Evolutionary conservation across 2,113 vertebrate species (phyloP).

Genomic region (Peromyscus leucopus): DNA sequence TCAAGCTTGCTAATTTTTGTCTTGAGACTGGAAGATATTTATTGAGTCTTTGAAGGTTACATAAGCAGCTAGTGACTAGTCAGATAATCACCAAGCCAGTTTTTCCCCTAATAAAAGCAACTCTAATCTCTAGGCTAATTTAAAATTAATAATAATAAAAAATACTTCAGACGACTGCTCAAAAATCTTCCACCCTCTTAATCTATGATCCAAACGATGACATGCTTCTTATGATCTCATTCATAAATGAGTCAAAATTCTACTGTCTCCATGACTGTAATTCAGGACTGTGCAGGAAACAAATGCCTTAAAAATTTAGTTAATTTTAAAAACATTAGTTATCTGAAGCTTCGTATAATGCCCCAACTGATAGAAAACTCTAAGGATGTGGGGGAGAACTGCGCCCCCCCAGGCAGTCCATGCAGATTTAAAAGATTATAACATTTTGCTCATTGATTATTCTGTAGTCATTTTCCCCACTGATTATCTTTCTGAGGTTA

Average conservation of each 20-base stretch:
- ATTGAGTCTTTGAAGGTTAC: slow-evolving; percentile 72
- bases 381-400: not conserved
- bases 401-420: not conserved
- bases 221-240: slow-evolving; percentile 39
- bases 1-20: slow-evolving; percentile 64
- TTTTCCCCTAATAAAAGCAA: slow-evolving; percentile 70
- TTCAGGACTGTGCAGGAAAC: slow-evolving; percentile 37
- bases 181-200: slow-evolving; percentile 54
- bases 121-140: slow-evolving; percentile 76
- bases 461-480: slow-evolving; percentile 27
- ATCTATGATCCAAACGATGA: slow-evolving; percentile 54
- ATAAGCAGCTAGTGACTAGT: slow-evolving; percentile 64
- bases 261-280: not conserved
- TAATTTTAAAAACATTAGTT: slow-evolving; percentile 15
- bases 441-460: slow-evolving; percentile 43
- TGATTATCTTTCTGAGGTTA: slow-evolving; percentile 14
- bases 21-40: slow-evolving; percentile 58
- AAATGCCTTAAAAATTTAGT: slow-evolving; percentile 17
- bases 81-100: slow-evolving; percentile 65
- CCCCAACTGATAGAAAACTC: not conserved
- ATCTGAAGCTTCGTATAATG: not conserved
- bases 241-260: not conserved
- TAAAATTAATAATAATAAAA: slow-evolving; percentile 78
- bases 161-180: slow-evolving; percentile 48
- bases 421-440: slow-evolving; percentile 34